Percentiles rank a stretch among this genome's conserved stretches.
Evolutionary conservation across 37 sponge, comb jelly and placozoan genomes (phyloP).

Genomic region (Hexactinellida sp.): DNA sequence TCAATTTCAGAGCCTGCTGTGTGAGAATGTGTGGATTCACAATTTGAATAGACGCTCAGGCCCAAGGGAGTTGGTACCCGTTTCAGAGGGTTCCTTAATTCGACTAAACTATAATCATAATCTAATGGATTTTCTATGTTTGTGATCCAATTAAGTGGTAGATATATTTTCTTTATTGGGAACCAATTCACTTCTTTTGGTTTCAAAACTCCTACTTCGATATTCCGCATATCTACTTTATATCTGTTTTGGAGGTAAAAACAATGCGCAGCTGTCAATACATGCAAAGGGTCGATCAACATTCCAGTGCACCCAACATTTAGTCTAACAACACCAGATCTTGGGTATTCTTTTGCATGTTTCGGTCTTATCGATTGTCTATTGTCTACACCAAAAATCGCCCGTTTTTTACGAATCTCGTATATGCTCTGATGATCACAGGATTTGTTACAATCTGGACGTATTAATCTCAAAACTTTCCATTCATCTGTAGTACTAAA

Average conservation of each 20-base stretch:
- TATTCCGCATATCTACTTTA: background rate
- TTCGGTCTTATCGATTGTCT: slow-evolving; percentile 38
- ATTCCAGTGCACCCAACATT: slow-evolving; percentile 11
- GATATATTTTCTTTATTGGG: slow-evolving; percentile 30
- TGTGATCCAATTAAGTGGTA: slow-evolving; percentile 52
- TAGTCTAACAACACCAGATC: slow-evolving; percentile 25
- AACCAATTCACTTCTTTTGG: slow-evolving; percentile 31
- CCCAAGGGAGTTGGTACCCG: slow-evolving; percentile 41
- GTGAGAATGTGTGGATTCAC: background rate
- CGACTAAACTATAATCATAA: background rate
- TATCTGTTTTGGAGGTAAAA: background rate
- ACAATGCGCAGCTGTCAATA: slow-evolving; percentile 5
- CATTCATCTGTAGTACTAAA: background rate
- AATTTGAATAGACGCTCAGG: slow-evolving; percentile 39
- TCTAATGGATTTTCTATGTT: background rate
- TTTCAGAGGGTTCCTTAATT: background rate
- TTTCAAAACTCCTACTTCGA: slow-evolving; percentile 34
- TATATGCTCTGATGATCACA: slow-evolving; percentile 1
- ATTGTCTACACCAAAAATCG: slow-evolving; percentile 52
- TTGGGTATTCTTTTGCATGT: slow-evolving; percentile 41
- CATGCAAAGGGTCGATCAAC: background rate
- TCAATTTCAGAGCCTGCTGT: slow-evolving; percentile 31
- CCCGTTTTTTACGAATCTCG: slow-evolving; percentile 23
- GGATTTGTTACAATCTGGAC: background rate
- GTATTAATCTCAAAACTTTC: background rate